Evolutionary conservation across 2,888 invertebrate species (phyloP), one percentile per base, ranked within the genome.

Genomic region (Cryptocephalus primarius): DNA sequence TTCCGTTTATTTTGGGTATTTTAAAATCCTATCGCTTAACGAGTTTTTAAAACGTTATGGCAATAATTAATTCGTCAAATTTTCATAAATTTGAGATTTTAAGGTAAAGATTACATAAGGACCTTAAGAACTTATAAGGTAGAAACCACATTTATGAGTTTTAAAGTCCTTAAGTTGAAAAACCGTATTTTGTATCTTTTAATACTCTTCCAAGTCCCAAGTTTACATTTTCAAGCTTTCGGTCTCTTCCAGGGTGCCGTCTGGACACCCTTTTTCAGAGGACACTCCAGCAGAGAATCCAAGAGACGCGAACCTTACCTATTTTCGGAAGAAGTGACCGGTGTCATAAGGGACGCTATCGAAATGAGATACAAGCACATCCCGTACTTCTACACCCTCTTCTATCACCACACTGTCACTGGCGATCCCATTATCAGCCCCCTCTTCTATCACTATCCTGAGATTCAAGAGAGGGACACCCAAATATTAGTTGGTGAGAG

Each of bases 221-320:
- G 9, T n/a, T 34, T 9, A 39, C 34, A 34, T 12, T 14, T 12
- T 10, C 13, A 33, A 40, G 42, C 53, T 53, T 45, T 39, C 9
- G 32, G 6, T 22, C 9, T 41, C 42, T 54, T 52, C 43, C 39
- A 91, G 80, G 83, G 91, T 1, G 96, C 80, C 1, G 87, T 88
- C 0, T 96, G 86, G 78, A 82, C 93, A 55, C 89, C 96, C 12
- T 97, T 96, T 75, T 90, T 89, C 79, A 80, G 97, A 54, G 88
- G 88, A 1, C 97, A 99, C 71, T 88, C 97, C 0, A 94, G 95
- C 71, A 83, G 92, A 53, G 95, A 94, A 66, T 89, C 94, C 0
- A 87, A 87, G 63, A 82, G 97, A 0, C 80, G 97, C 33, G 97
- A 99, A 71, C 97, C 97, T 0, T 99, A 93, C 88, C 75, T 95